Base-by-base conservation (phyloP, 2,113 vertebrate species). In the Limanda limanda region DNA sequence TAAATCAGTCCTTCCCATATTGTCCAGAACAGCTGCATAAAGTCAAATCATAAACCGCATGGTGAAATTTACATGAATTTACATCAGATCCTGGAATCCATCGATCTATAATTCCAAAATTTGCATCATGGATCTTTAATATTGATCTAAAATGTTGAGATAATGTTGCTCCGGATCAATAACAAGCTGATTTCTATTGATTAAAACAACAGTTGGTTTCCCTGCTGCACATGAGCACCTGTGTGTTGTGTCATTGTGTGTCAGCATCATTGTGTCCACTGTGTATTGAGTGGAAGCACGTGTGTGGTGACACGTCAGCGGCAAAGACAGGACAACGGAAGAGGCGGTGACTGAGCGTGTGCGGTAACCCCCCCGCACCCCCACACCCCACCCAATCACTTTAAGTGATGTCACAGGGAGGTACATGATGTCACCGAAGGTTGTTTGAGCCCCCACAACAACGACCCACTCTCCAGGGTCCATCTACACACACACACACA, bases 371-470 rank as follows among this genome's bases (percentile, higher is more conserved):
- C 17, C 48, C 5, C 47, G 4, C 54, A 55, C 21, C 12, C 59
- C 23, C 24, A 60, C 18, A 56, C n/a, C 56, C 77, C 72, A 79
- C 45, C 45, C 82, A 89, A 90, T 91, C 84, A 85, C 24, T 27
- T 74, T 86, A 88, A 89, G 87, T 80, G 82, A 91, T 82, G 81
- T 84, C 85, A 86, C 74, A 56, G 47, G 40, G 57, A 65, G 37
- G 17, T 40, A 57, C 61, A 59, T 76, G 83, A 89, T 76, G 78
- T 84, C 86, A 82, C 61, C 37, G 57, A 60, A 83, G 82, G 35
- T 58, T 76, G 55, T 79, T 55, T 37, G 55, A 20, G 66, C 70
- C 42, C 42, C 35, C 24, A 20, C 35, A 25, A 48, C 63, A 23
- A 15, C 27, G 1, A 79, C 45, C 51, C 57, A 37, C 5, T 69